phyloP scores from a whole-genome alignment of 1,140 invertebrate species.

The Eupeodes corollae region DNA sequence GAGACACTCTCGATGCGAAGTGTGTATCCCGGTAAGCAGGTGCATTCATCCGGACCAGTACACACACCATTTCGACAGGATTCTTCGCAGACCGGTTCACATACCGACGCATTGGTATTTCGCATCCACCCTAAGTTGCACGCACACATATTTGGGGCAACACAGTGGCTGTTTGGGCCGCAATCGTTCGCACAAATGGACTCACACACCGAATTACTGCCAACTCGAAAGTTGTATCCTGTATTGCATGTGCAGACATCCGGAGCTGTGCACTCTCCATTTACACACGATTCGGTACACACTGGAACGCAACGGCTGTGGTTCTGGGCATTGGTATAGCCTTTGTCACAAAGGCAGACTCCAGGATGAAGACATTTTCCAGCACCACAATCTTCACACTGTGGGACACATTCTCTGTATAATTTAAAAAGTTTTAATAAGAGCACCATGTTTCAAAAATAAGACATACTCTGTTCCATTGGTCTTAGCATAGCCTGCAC shows the following conservation, averaged over 20 bases:
- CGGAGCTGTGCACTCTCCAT: constrained; percentile 38
- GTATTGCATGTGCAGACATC: constrained; percentile 31
- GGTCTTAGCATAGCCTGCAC: background rate
- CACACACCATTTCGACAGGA: constrained; percentile 49
- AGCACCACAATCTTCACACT: constrained; percentile 19
- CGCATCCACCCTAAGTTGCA: constrained; percentile 47
- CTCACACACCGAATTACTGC: constrained; percentile 18
- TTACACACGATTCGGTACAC: constrained; percentile 27
- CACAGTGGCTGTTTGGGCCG: constrained; percentile 41
- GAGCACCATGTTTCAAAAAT: too few species aligned
- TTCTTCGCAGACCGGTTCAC: constrained; percentile 44
- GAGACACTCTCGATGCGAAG: constrained; percentile 7
- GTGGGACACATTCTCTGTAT: constrained; percentile 17
- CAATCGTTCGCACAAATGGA: constrained; percentile 40
- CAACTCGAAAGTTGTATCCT: constrained; percentile 13
- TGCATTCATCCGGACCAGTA: constrained; percentile 43
- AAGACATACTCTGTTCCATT: background rate
- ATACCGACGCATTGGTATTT: constrained; percentile 35
- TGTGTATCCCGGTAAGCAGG: constrained; percentile 36
- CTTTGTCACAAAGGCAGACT: constrained; percentile 17
- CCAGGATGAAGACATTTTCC: constrained; percentile 21
- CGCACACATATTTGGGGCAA: constrained; percentile 41
- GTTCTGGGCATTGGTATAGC: constrained; percentile 19
- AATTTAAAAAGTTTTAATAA: too few species aligned
- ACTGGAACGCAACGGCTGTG: constrained; percentile 16